phyloP scores from a whole-genome alignment of 1,140 invertebrate species.

The Cataglyphis hispanica region DNA sequence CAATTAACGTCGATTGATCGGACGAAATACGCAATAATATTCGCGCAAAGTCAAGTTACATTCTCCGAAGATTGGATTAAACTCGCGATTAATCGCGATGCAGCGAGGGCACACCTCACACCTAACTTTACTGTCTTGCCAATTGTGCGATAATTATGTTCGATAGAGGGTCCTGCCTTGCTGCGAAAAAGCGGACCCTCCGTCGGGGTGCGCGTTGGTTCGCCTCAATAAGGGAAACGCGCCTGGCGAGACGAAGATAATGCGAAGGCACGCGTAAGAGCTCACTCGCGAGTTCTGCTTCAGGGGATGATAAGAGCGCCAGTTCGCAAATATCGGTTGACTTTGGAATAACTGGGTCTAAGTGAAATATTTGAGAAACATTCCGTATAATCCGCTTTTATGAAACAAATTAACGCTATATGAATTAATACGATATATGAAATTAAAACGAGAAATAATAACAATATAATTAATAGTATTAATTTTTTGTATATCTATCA shows the following conservation, averaged over 20 bases:
- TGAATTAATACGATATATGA: background rate
- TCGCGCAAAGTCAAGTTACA: background rate
- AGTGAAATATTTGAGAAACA: conserved; percentile 4
- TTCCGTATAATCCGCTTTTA: background rate
- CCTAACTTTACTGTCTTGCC: conserved; percentile 21
- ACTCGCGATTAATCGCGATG: conserved; percentile 16
- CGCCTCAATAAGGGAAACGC: conserved; percentile 64
- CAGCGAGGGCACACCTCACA: background rate
- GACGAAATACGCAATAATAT: background rate
- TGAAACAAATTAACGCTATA: background rate
- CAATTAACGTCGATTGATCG: background rate
- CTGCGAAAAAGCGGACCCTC: conserved; percentile 6
- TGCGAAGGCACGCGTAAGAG: background rate
- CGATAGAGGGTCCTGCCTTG: conserved; percentile 13
- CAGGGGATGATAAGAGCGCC: conserved; percentile 42
- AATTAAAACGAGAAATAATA: background rate
- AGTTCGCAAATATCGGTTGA: background rate
- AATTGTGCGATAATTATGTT: conserved; percentile 42
- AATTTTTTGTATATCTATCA: background rate
- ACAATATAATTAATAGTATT: background rate
- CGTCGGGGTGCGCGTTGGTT: background rate
- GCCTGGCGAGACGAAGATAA: conserved; percentile 65
- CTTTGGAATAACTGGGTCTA: background rate
- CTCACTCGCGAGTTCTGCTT: conserved; percentile 23
- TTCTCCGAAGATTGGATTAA: conserved; percentile 16